Percentiles rank a stretch among this genome's conserved stretches.
Conservation (phyloP, 2,888 invertebrate genomes). For the Blastobasis adustella region DNA sequence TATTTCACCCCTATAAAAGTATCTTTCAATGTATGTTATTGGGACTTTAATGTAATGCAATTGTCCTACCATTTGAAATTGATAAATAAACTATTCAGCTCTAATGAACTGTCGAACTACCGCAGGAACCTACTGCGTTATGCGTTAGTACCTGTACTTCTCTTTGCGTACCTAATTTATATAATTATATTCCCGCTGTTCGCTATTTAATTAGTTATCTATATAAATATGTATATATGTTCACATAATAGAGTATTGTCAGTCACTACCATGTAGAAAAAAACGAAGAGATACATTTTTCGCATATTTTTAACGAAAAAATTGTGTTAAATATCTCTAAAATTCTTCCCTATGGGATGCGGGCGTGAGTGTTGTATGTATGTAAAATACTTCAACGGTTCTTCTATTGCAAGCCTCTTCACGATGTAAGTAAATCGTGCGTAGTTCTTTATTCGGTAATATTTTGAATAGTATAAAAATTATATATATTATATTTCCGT, state of each 20-base stretch:
- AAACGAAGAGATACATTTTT: no score
- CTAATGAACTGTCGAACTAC: no score
- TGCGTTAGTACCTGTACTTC: no score
- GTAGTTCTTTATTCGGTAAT: neutral
- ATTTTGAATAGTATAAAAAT: neutral
- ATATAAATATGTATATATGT: neutral
- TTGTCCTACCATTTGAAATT: no score
- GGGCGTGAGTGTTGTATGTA: neutral
- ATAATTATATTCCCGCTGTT: slow-evolving; percentile 9
- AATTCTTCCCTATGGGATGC: neutral
- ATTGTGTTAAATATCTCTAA: no score
- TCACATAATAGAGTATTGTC: slow-evolving; percentile 9
- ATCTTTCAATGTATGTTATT: no score
- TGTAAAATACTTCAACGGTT: neutral
- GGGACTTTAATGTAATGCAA: no score
- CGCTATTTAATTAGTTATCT: slow-evolving; percentile 10
- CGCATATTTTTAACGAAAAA: no score
- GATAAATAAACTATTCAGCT: no score
- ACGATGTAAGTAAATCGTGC: neutral
- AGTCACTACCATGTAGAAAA: slow-evolving; percentile 25
- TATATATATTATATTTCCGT: neutral
- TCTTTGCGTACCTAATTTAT: slow-evolving; percentile 1
- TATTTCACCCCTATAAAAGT: no score
- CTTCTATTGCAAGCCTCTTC: neutral
- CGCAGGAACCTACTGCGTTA: no score